These are phyloP conservation scores for Muscina levida DNA, from an alignment of 2,888 invertebrate species.

Conservation along the genomic window DNA sequence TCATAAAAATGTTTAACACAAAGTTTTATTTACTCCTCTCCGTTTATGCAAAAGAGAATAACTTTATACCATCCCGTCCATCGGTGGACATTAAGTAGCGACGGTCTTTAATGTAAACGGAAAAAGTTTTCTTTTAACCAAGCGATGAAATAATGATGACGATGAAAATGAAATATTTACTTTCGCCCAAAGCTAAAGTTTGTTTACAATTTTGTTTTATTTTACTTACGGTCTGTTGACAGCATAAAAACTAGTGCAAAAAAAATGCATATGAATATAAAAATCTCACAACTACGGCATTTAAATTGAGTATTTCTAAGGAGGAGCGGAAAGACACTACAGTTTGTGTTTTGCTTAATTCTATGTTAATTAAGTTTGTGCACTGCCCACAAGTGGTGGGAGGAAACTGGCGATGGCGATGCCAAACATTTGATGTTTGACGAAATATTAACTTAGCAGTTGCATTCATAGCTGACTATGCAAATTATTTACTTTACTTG, in stretches of 20 bases:
- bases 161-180: not conserved
- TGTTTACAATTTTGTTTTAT: slow-evolving; percentile 12
- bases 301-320: not conserved
- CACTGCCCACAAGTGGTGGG: not conserved
- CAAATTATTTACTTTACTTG: not conserved
- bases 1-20: too few relatives aligned
- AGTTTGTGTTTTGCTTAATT: slow-evolving; percentile 2
- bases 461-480: too few relatives aligned
- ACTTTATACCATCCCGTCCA: not conserved
- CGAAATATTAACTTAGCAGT: too few relatives aligned
- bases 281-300: slow-evolving; percentile 3
- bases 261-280: not conserved
- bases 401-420: not conserved
- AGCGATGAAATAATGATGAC: not conserved
- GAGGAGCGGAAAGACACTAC: not conserved
- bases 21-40: not conserved
- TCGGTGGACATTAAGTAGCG: not conserved
- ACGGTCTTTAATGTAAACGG: not conserved
- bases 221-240: slow-evolving; percentile 15
- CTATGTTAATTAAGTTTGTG: slow-evolving; percentile 23
- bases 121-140: not conserved
- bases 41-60: not conserved
- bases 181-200: slow-evolving; percentile 13
- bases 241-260: not conserved
- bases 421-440: too few relatives aligned